Conservation (phyloP, 2,797 vertebrate genomes). For the Pelodytes ibericus region DNA sequence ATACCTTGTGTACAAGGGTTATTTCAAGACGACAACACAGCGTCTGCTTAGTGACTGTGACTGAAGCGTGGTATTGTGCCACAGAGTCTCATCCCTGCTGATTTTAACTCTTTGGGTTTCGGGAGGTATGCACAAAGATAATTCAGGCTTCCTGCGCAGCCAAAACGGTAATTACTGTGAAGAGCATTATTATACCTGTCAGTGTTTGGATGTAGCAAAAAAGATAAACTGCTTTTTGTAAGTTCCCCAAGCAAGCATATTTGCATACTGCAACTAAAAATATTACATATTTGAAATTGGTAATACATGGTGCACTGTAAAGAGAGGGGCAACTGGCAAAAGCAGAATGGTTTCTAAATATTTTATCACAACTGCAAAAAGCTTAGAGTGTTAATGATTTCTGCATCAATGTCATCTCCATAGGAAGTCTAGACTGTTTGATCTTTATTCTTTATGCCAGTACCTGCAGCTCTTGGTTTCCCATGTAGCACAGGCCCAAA, state of each 20-base stretch:
- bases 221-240: conserved; percentile 27
- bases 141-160: neutral
- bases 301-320: conserved; percentile 43
- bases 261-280: conserved; percentile 38
- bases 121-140: neutral
- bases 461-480: conserved; percentile 52
- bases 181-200: conserved; percentile 34
- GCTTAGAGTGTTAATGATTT: conserved; percentile 57
- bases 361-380: conserved; percentile 55
- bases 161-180: conserved; percentile 31
- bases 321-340: conserved; percentile 48
- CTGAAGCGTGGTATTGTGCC: conserved; percentile 10
- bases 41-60: conserved; percentile 1
- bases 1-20: conserved; percentile 30
- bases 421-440: conserved; percentile 56
- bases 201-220: conserved; percentile 20
- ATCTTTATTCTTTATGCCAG: conserved; percentile 57
- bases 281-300: conserved; percentile 49
- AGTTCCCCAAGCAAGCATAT: conserved; percentile 22
- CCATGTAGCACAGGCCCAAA: conserved; percentile 45
- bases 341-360: conserved; percentile 55
- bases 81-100: neutral
- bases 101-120: conserved; percentile 1
- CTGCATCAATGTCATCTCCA: conserved; percentile 56
- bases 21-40: conserved; percentile 24